Evolutionary conservation across 2,113 vertebrate genomes (phyloP).

Genomic region (Sinocyclocheilus anshuiensis): DNA sequence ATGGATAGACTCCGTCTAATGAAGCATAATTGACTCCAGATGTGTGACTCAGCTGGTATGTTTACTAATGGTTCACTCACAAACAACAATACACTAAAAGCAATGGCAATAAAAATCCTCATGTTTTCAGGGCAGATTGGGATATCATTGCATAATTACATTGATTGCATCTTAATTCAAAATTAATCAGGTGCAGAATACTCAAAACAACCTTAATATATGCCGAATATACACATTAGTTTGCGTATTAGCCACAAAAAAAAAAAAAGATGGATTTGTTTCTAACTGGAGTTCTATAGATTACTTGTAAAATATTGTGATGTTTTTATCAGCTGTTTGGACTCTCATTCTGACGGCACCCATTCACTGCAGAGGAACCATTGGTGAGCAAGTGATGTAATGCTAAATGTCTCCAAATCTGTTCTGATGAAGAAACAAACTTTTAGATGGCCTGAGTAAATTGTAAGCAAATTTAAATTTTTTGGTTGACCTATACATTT

Average conservation of each 20-base stretch:
- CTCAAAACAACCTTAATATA: background rate
- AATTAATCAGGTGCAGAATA: background rate
- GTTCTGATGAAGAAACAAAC: background rate
- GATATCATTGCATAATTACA: constrained; percentile 2
- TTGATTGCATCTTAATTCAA: background rate
- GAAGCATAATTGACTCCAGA: constrained; percentile 26
- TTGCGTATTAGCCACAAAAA: no score
- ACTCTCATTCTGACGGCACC: background rate
- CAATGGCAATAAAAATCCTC: background rate
- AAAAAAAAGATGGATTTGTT: background rate
- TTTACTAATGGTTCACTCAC: background rate
- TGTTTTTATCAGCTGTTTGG: background rate
- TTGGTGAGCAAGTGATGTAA: background rate
- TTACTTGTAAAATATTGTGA: background rate
- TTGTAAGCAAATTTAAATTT: no score
- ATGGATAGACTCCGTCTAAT: constrained; percentile 23
- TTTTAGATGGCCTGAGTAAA: background rate
- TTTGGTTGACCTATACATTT: no score
- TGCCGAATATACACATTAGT: background rate
- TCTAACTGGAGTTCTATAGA: background rate
- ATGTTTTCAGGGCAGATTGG: background rate
- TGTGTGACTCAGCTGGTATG: constrained; percentile 9
- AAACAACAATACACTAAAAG: constrained; percentile 17
- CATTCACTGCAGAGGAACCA: background rate
- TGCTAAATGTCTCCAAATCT: background rate